Base-by-base conservation (phyloP, 2,113 vertebrate genomes). In the Eudyptes chrysolophus region DNA sequence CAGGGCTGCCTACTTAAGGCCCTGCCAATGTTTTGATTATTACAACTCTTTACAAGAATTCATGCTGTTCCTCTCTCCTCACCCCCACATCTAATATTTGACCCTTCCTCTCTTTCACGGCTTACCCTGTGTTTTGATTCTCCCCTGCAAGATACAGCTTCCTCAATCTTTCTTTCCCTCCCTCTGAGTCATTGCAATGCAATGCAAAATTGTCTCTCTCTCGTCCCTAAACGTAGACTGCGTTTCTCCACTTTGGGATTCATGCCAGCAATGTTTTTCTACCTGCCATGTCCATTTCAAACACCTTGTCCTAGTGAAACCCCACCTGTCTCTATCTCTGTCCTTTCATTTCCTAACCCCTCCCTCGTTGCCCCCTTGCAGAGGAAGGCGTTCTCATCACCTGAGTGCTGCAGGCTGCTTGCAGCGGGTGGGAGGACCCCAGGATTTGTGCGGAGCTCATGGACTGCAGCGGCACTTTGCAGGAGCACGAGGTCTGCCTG, bases 1-100 rank as follows among this genome's bases (percentile, higher is more conserved):
- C 49, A 61, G 94, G 14, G 95, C 94, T 95, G 91, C 85, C 92
- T 92, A 79, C 92, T 97, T 95, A 94, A 94, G 84, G 85, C 95
- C 92, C 92, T 85, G 83, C 84, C 96, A 55, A 55, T 68, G 94
- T 95, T 89, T 94, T 96, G 78, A 66, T 98, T 89, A 93, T 84
- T 83, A 96, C 36, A 87, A 79, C 65, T 69, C 80, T 46, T 87
- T 96, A 89, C 88, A 90, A 94, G 96, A 34, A 93, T 74, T 92
- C 96, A 93, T 19, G 93, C 96, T 96, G 94, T 95, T 97, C 72
- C 26, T 70, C 87, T 74, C 62, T 49, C 48, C 78, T 92, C 79
- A 74, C 36, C 52, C 58, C 78, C 87, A 72, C 78, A 26, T 86
- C 87, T 81, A 42, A 75, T 90, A 60, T 14, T 66, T 70, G 94